phyloP scores from a whole-genome alignment of 2,113 vertebrate species.

The Seriola quinqueradiata region DNA sequence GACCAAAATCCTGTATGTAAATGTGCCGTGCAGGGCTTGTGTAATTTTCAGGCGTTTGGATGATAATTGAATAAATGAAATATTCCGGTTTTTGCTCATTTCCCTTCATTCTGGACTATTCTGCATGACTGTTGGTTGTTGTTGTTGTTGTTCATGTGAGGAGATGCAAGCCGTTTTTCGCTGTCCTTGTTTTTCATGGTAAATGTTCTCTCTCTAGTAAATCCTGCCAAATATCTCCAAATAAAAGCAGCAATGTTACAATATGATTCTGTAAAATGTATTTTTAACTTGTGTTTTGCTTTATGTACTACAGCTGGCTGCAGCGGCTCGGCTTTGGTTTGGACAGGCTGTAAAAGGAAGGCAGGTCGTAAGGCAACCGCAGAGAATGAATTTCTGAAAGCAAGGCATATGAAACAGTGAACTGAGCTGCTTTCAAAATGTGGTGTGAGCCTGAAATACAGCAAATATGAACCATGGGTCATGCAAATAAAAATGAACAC shows the following conservation, averaged over 20 bases:
- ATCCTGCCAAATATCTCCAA: neutral
- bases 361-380: constrained; percentile 19
- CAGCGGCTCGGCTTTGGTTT: constrained; percentile 23
- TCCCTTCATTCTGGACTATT: constrained; percentile 45
- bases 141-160: constrained; percentile 14
- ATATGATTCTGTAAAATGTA: constrained; percentile 17
- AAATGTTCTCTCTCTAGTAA: neutral
- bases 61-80: neutral
- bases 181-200: neutral
- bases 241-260: neutral
- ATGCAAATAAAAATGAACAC: neutral
- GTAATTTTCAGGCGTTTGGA: neutral
- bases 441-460: neutral
- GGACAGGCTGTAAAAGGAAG: constrained; percentile 26
- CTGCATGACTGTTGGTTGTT: neutral
- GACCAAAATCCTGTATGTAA: constrained; percentile 17
- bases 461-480: neutral
- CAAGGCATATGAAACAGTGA: neutral
- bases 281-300: constrained; percentile 4
- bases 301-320: constrained; percentile 8
- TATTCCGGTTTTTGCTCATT: constrained; percentile 18
- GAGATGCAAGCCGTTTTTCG: neutral
- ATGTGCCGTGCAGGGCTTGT: neutral
- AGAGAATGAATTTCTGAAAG: neutral
- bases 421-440: neutral